Base-by-base conservation (phyloP, 1,140 invertebrate species). In the Luehdorfia chinensis region DNA sequence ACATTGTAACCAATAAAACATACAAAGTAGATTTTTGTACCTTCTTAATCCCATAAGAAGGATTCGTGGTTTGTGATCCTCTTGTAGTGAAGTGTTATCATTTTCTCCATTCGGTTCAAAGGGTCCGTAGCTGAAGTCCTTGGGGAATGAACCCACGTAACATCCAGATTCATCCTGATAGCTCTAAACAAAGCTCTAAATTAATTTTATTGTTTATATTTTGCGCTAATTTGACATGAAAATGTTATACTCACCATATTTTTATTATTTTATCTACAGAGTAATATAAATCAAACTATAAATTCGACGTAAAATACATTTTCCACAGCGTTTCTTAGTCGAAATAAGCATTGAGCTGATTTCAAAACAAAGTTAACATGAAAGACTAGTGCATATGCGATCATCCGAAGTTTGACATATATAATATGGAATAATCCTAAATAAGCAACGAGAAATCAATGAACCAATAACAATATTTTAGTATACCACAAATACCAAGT, bases 21-120 rank as follows among this genome's bases (percentile, higher is more conserved):
- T n/a, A n/a, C n/a, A n/a, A n/a, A n/a, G n/a, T n/a, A n/a, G n/a
- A n/a, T n/a, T n/a, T 32, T 36, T 46, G 30, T 66, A 96, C 95
- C 96, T 94, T 75, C 97, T 90, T 15, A 98, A 89, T 7, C 97
- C 98, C 97, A 99, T 99, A 18, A 99, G 87, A 15, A 99, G 84
- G 66, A 99, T 98, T 63, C 96, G 91, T 15, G 98, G 97, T 75
- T 96, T 97, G 67, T 94, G 91, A 71, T 95, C 94, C 31, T 59
- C 90, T 77, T 64, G 87, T 52, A 90, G 74, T 50, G 88, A 89
- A 53, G 88, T 87, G 47, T 89, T 88, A 39, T 89, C 88, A 21
- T 87, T 88, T 56, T 93, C 92, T 0, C 88, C 89, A 56, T 88
- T 87, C 53, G 85, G 84, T 61, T 88, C 96, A 69, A 96, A 96